Evolutionary conservation across 2,113 vertebrate genomes (phyloP).

Genomic region (Chamaetylas fuelleborni): DNA sequence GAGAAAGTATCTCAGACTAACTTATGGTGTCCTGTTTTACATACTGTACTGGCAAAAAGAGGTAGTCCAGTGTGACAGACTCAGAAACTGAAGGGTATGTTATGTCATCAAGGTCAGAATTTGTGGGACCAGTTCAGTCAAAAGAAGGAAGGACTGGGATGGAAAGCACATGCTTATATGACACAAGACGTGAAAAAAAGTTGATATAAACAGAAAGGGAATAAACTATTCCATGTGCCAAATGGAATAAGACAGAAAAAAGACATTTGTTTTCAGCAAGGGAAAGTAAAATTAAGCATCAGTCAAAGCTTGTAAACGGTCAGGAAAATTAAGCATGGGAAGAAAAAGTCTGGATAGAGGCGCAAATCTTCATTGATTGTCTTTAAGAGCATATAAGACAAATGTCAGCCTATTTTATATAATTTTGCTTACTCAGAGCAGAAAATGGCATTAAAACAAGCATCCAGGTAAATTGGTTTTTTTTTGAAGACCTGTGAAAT

Average conservation of each 20-base stretch:
- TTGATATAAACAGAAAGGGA: background rate
- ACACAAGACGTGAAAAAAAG: background rate
- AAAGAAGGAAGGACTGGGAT: background rate
- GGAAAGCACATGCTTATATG: background rate
- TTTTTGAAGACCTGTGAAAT: conserved; percentile 24
- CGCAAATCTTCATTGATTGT: background rate
- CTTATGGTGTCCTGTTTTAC: background rate
- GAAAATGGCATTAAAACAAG: background rate
- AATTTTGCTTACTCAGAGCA: background rate
- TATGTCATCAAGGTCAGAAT: background rate
- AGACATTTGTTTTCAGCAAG: background rate
- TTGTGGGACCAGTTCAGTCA: background rate
- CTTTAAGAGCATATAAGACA: background rate
- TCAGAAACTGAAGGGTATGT: background rate
- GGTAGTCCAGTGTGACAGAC: background rate
- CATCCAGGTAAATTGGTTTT: conserved; percentile 6
- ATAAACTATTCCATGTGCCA: background rate
- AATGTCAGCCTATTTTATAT: background rate
- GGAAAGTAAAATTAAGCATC: background rate
- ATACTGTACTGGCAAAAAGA: background rate
- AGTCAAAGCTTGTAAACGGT: background rate
- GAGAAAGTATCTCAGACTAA: background rate
- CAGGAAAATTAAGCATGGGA: background rate
- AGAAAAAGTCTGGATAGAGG: background rate
- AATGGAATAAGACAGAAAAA: background rate